phyloP scores from a whole-genome alignment of 2,797 vertebrate genomes.

The Cyclopterus lumpus region DNA sequence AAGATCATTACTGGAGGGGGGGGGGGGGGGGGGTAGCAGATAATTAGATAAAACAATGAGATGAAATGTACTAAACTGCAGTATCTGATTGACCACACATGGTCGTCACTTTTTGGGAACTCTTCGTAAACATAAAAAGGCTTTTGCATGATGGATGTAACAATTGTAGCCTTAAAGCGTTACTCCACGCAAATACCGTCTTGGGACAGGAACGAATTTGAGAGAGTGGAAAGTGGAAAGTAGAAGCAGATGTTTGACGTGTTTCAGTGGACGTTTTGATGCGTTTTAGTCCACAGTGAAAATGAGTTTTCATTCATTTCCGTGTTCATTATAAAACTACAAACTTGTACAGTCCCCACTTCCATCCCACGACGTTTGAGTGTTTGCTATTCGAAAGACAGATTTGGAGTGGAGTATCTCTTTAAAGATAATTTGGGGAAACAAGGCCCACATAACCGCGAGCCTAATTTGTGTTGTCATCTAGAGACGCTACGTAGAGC shows the following conservation, averaged over 20 bases:
- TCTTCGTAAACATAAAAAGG: not conserved
- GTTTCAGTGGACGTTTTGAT: not conserved
- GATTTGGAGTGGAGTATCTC: not conserved
- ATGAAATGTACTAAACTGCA: not conserved
- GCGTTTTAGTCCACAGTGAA: not conserved
- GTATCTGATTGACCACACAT: not conserved
- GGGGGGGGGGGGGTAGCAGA: not conserved
- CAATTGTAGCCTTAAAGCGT: not conserved
- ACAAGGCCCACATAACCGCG: constrained; percentile 24
- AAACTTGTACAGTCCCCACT: not conserved
- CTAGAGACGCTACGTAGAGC: constrained; percentile 35
- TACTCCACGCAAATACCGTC: not conserved
- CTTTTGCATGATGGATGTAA: not conserved
- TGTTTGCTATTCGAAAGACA: constrained; percentile 2
- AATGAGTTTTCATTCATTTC: not conserved
- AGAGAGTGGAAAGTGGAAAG: not conserved
- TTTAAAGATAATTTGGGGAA: constrained; percentile 48
- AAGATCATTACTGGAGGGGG: not conserved
- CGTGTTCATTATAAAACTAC: not conserved
- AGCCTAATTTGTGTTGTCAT: constrained; percentile 65
- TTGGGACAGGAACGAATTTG: not conserved
- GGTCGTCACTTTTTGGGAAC: not conserved
- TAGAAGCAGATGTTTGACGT: not conserved
- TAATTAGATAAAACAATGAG: not conserved
- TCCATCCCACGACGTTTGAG: not conserved